phyloP scores from a whole-genome alignment of 2,888 invertebrate species.

The Aphrophora alni region DNA sequence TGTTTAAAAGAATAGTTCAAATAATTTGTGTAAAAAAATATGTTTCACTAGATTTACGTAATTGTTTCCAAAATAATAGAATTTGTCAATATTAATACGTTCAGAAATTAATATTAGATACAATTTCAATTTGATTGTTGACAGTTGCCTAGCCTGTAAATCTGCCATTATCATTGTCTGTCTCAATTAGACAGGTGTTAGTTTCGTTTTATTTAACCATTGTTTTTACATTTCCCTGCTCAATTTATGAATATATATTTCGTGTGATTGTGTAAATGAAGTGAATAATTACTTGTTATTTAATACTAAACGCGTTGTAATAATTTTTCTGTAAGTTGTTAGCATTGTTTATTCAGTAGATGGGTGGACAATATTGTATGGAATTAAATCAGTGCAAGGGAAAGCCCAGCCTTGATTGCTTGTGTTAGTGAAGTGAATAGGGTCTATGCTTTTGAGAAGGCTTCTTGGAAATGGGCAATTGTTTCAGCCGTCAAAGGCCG shows the following conservation, averaged over 20 bases:
- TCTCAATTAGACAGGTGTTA: background rate
- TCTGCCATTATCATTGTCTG: constrained; percentile 9
- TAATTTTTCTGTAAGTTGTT: background rate
- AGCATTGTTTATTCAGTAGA: background rate
- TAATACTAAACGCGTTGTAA: background rate
- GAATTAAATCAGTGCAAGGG: constrained; percentile 2
- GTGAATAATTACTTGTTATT: background rate
- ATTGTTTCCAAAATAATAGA: too few species aligned
- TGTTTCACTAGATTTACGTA: too few species aligned
- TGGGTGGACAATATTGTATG: constrained; percentile 2
- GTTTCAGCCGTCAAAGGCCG: constrained; percentile 52
- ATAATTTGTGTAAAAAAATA: too few species aligned
- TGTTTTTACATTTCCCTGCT: background rate
- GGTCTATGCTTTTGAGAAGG: constrained; percentile 2
- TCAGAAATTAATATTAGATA: too few species aligned
- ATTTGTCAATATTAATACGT: too few species aligned
- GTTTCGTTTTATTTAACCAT: background rate
- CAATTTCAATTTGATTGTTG: background rate
- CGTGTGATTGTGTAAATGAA: background rate
- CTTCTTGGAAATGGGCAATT: constrained; percentile 50
- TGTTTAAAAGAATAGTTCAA: too few species aligned
- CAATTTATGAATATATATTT: background rate
- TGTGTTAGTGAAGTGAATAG: constrained; percentile 6
- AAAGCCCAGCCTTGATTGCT: constrained; percentile 6
- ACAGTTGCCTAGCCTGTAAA: background rate